phyloP scores from a whole-genome alignment of 2,113 vertebrate genomes.

The Lepus americanus region DNA sequence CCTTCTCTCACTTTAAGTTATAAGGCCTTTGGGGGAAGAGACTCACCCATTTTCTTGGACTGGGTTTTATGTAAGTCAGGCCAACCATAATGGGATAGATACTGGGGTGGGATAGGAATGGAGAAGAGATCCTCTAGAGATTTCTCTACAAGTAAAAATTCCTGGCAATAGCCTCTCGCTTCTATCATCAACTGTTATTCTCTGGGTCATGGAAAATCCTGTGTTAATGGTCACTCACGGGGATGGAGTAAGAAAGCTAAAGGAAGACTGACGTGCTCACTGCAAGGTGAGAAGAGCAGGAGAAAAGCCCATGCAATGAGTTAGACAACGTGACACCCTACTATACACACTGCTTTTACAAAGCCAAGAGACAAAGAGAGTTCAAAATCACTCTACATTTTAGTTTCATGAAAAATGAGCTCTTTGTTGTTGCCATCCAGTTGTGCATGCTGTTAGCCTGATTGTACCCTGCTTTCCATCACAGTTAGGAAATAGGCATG shows the following conservation, averaged over 20 bases:
- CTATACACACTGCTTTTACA: not conserved
- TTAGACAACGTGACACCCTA: not conserved
- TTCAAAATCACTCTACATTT: not conserved
- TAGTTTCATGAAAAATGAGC: not conserved
- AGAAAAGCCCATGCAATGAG: not conserved
- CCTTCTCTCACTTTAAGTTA: slow-evolving; percentile 50
- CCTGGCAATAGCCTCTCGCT: slow-evolving; percentile 65
- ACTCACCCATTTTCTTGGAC: slow-evolving; percentile 69
- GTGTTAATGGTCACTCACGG: not conserved
- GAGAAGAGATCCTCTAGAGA: slow-evolving; percentile 71
- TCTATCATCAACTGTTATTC: slow-evolving; percentile 34
- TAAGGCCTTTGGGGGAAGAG: slow-evolving; percentile 52
- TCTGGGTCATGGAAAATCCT: slow-evolving; percentile 53
- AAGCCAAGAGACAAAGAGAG: slow-evolving; percentile 12
- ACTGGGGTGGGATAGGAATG: slow-evolving; percentile 66
- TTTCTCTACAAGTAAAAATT: slow-evolving; percentile 71
- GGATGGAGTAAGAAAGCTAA: not conserved
- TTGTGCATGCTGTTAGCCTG: not conserved
- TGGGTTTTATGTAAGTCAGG: not conserved
- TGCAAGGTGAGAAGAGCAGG: not conserved
- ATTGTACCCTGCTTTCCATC: not conserved
- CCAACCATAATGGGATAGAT: slow-evolving; percentile 66
- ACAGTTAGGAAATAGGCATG: not conserved
- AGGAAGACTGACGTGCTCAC: not conserved
- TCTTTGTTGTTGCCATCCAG: not conserved